These are phyloP conservation scores for Poecile montanus DNA, from an alignment of 2,797 vertebrate genomes.

Conservation along the genomic window DNA sequence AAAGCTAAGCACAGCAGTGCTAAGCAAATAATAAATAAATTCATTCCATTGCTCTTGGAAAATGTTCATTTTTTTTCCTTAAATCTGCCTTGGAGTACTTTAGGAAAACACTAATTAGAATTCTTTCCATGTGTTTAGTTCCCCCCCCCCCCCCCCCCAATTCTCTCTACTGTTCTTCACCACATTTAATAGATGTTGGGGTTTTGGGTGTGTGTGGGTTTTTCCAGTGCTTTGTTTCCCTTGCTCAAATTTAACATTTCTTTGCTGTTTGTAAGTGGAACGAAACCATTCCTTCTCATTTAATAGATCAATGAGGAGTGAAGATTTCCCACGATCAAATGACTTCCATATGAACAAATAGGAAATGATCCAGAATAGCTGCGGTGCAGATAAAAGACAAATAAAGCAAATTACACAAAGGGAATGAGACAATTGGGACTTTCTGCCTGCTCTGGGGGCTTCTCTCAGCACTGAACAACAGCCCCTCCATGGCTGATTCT, in stretches of 20 bases:
- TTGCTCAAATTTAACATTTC: neutral
- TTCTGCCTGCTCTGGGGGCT: neutral
- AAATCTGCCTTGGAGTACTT: neutral
- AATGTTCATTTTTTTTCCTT: neutral
- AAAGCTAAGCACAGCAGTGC: slow-evolving; percentile 2
- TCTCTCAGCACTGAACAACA: neutral
- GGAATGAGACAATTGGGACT: neutral
- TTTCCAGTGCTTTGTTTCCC: neutral
- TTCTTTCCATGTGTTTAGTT: neutral
- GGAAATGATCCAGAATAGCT: neutral
- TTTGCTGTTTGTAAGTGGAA: neutral
- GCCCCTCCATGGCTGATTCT: neutral
- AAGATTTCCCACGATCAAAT: neutral
- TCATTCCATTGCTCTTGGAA: neutral
- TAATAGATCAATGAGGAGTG: neutral
- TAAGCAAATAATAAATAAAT: slow-evolving; percentile 53
- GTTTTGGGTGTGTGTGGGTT: fast-evolving
- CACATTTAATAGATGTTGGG: neutral
- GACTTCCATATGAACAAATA: neutral
- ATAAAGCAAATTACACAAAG: neutral
- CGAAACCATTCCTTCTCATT: neutral
- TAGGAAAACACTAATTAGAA: neutral
- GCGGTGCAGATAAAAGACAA: neutral
- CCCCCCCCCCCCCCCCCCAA: neutral
- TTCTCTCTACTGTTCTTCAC: neutral